Conservation (phyloP, 1,140 invertebrate species). For the Drosophila sproati region DNA sequence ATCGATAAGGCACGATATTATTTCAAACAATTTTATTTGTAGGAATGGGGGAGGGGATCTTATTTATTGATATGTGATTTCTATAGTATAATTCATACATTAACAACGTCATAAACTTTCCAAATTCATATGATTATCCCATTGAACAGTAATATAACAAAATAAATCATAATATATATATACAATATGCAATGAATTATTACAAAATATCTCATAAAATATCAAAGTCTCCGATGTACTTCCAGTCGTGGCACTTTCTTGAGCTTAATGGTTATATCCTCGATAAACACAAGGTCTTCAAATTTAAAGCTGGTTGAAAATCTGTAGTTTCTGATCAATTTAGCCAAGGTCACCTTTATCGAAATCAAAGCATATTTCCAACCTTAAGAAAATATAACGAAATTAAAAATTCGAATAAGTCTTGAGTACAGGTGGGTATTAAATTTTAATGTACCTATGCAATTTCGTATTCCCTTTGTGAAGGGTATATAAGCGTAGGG, state of each 20-base stretch:
- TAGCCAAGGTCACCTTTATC: conserved; percentile 67
- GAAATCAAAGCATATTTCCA: conserved; percentile 79
- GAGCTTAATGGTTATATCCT: conserved; percentile 76
- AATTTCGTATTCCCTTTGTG: conserved; percentile 75
- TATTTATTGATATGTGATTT: too few species aligned
- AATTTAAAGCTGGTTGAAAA: conserved; percentile 73
- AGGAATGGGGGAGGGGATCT: too few species aligned
- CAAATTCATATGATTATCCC: neutral
- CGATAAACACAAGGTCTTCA: conserved; percentile 70
- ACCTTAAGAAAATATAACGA: conserved; percentile 40
- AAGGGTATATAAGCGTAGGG: conserved; percentile 81
- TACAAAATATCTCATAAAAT: neutral
- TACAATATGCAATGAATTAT: neutral
- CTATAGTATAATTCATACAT: too few species aligned
- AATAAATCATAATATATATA: neutral
- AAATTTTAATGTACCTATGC: conserved; percentile 66
- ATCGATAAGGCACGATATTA: neutral
- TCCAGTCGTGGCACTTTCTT: conserved; percentile 58
- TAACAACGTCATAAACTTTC: neutral
- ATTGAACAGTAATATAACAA: neutral
- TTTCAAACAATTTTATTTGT: neutral
- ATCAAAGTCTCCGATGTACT: conserved; percentile 38
- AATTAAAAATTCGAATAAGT: neutral
- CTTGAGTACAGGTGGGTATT: neutral
- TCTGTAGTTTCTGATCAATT: conserved; percentile 67